Evolutionary conservation across 1,140 invertebrate genomes (phyloP).

Genomic region (Cheumatopsyche charites): DNA sequence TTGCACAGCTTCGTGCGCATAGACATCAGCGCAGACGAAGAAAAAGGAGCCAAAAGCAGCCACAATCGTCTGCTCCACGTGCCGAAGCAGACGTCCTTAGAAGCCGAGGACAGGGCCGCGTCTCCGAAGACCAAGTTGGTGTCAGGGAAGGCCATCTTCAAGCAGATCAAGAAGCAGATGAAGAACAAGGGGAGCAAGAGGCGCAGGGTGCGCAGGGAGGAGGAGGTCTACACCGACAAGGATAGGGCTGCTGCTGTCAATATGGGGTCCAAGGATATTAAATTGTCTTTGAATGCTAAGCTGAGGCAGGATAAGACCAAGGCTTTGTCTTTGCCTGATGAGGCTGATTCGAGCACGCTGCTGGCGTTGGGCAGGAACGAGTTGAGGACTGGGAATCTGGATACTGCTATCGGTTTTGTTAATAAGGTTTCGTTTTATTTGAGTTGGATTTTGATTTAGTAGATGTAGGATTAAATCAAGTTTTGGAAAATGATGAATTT

Average conservation of each 20-base stretch:
- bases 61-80: constrained; percentile 52
- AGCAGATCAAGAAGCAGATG: constrained; percentile 53
- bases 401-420: constrained; percentile 75
- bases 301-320: constrained; percentile 76
- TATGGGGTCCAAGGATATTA: constrained; percentile 82
- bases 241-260: constrained; percentile 88
- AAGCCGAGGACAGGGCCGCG: constrained; percentile 49
- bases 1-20: constrained; percentile 76
- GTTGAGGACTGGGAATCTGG: constrained; percentile 71
- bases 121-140: constrained; percentile 47
- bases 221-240: constrained; percentile 88
- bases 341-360: constrained; percentile 77
- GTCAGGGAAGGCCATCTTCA: constrained; percentile 53
- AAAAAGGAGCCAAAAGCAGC: constrained; percentile 32
- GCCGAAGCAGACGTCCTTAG: constrained; percentile 55
- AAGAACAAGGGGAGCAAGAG: constrained; percentile 60
- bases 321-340: constrained; percentile 75
- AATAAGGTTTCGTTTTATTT: constrained; percentile 69
- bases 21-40: constrained; percentile 60
- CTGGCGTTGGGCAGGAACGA: constrained; percentile 76
- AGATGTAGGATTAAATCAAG: too few relatives aligned
- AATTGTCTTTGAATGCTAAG: constrained; percentile 81
- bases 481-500: too few relatives aligned
- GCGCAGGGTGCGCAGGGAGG: constrained; percentile 59
- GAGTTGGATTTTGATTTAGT: not conserved